phyloP scores from a whole-genome alignment of 2,113 vertebrate genomes.

The Phrynocephalus versicolor region DNA sequence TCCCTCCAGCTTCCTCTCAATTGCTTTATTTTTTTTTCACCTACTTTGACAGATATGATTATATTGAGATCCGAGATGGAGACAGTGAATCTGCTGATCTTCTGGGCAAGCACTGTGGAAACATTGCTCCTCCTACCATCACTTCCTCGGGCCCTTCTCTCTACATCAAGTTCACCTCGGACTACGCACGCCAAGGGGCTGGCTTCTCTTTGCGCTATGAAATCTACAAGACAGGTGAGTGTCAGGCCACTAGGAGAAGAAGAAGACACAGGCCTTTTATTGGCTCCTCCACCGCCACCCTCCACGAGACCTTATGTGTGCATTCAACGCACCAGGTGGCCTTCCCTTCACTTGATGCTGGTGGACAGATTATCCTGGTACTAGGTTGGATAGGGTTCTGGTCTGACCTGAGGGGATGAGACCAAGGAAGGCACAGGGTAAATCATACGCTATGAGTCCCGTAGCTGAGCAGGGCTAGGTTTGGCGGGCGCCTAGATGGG shows the following conservation, averaged over 20 bases:
- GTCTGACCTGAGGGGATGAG: background rate
- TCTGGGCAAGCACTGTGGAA: slow-evolving; percentile 95
- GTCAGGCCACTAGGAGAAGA: background rate
- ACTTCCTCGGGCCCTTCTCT: slow-evolving; percentile 92
- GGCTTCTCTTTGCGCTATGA: slow-evolving; percentile 98
- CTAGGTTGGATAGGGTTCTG: background rate
- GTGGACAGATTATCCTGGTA: background rate
- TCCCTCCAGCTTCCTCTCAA: background rate
- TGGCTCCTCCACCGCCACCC: background rate
- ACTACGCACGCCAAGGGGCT: slow-evolving; percentile 96
- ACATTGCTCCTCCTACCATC: slow-evolving; percentile 95
- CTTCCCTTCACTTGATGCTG: background rate
- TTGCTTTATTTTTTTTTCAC: slow-evolving; percentile 28
- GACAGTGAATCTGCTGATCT: slow-evolving; percentile 88
- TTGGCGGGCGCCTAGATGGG: background rate
- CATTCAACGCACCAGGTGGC: background rate
- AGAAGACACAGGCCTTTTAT: background rate
- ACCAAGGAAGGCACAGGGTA: too few relatives aligned
- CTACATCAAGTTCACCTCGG: slow-evolving; percentile 95
- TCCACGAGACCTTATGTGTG: background rate
- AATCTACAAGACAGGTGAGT: slow-evolving; percentile 95
- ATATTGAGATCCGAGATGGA: slow-evolving; percentile 95
- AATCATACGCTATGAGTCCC: background rate
- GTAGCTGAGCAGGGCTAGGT: background rate
- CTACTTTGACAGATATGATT: slow-evolving; percentile 88